phyloP scores from a whole-genome alignment of 2,888 invertebrate species.

The Bruchidius siliquastri region DNA sequence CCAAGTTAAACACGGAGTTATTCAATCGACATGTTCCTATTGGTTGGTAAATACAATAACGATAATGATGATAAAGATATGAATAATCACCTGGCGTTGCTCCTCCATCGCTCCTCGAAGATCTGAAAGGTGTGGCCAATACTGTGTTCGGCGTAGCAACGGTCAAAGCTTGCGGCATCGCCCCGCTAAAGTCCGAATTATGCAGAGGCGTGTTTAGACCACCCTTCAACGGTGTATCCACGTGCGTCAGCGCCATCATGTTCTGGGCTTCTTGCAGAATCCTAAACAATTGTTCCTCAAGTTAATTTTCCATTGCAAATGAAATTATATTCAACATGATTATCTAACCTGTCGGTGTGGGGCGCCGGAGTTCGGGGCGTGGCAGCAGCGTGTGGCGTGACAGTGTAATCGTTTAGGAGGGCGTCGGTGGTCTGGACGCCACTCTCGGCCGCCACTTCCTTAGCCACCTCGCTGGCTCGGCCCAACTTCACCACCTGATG shows the following conservation, averaged over 20 bases:
- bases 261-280: slow-evolving; percentile 95
- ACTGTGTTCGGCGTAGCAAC: slow-evolving; percentile 88
- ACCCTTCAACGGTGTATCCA: slow-evolving; percentile 95
- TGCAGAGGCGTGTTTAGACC: slow-evolving; percentile 92
- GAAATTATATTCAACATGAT: too few species aligned
- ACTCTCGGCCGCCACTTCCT: slow-evolving; percentile 78
- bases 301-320: slow-evolving; percentile 2
- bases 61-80: too few species aligned
- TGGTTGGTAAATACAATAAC: too few species aligned
- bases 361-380: slow-evolving; percentile 85
- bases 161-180: slow-evolving; percentile 66
- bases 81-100: slow-evolving; percentile 43
- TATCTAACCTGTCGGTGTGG: slow-evolving; percentile 60
- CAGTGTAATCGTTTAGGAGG: slow-evolving; percentile 85
- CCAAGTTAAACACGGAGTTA: too few species aligned
- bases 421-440: slow-evolving; percentile 77
- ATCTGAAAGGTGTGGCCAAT: slow-evolving; percentile 79
- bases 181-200: slow-evolving; percentile 82
- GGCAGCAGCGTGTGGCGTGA: slow-evolving; percentile 63
- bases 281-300: slow-evolving; percentile 30
- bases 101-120: slow-evolving; percentile 61
- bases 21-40: too few species aligned
- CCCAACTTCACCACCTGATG: slow-evolving; percentile 92
- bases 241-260: slow-evolving; percentile 95
- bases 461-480: slow-evolving; percentile 82